phyloP scores from a whole-genome alignment of 2,797 vertebrate genomes.

The Mionectes olivaceus region DNA sequence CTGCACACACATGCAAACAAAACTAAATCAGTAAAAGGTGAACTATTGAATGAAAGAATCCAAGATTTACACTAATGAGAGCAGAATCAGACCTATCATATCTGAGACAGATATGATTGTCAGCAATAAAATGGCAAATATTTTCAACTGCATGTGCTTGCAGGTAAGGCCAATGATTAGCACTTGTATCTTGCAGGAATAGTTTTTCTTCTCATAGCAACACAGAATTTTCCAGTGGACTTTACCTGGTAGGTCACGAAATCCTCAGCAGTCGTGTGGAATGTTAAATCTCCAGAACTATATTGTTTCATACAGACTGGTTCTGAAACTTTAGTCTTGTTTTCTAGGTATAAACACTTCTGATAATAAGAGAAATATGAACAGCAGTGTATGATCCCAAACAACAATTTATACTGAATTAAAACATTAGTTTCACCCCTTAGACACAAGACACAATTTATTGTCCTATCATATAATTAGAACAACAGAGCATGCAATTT shows the following conservation, averaged over 20 bases:
- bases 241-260: conserved; percentile 32
- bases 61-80: neutral
- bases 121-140: neutral
- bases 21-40: neutral
- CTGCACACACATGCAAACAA: neutral
- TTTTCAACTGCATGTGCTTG: neutral
- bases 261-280: neutral
- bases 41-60: neutral
- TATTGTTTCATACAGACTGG: conserved; percentile 15
- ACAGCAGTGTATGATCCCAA: conserved; percentile 8
- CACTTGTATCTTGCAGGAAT: neutral
- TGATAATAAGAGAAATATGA: conserved; percentile 26
- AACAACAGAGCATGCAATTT: conserved; percentile 19
- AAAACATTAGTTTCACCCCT: conserved; percentile 11
- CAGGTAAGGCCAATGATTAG: neutral
- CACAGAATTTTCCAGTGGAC: neutral
- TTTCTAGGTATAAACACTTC: conserved; percentile 45
- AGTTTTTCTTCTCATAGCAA: conserved; percentile 3
- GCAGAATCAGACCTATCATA: neutral
- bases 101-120: neutral
- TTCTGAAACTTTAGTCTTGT: conserved; percentile 52
- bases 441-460: conserved; percentile 3
- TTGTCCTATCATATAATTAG: neutral
- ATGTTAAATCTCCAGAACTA: conserved; percentile 23
- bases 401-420: conserved; percentile 22